These are phyloP conservation scores for Chrysotoxum bicinctum DNA, from an alignment of 2,888 invertebrate genomes.

Conservation along the genomic window DNA sequence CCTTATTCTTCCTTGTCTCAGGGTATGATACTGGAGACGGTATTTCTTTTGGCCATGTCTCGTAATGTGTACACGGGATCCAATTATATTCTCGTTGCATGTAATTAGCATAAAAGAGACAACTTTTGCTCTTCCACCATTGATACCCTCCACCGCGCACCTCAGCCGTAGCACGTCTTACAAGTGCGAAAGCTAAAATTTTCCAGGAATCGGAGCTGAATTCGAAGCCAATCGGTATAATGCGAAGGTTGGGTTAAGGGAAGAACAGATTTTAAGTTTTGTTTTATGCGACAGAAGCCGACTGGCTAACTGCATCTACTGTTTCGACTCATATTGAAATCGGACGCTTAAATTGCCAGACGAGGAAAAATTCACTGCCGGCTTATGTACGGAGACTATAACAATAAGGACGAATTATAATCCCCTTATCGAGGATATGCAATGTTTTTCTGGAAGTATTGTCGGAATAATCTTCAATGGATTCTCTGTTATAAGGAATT, in stretches of 20 bases:
- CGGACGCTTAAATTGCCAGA: conserved; percentile 44
- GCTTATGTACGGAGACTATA: conserved; percentile 22
- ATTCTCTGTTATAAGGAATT: neutral
- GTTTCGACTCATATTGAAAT: conserved; percentile 49
- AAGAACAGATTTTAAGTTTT: conserved; percentile 12
- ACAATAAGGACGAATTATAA: conserved; percentile 57
- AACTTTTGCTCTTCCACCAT: conserved; percentile 64
- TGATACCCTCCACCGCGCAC: neutral
- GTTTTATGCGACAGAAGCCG: conserved; percentile 28
- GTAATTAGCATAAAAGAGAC: conserved; percentile 73
- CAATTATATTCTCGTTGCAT: conserved; percentile 73
- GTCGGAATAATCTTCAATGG: neutral
- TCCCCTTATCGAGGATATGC: conserved; percentile 47
- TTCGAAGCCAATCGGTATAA: conserved; percentile 51
- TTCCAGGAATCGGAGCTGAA: conserved; percentile 48
- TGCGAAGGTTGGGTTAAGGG: neutral
- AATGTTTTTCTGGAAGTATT: conserved; percentile 17
- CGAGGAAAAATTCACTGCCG: neutral
- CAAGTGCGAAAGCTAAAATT: conserved; percentile 61
- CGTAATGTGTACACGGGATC: conserved; percentile 71
- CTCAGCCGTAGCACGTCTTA: conserved; percentile 22
- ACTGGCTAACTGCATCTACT: conserved; percentile 40
- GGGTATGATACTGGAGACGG: conserved; percentile 68
- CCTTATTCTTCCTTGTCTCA: conserved; percentile 63
- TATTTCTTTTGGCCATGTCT: conserved; percentile 71